Percentiles rank a stretch among this genome's conserved stretches.
These are phyloP conservation scores for Pectinophora gossypiella DNA, from an alignment of 1,140 invertebrate species.

Conservation along the genomic window DNA sequence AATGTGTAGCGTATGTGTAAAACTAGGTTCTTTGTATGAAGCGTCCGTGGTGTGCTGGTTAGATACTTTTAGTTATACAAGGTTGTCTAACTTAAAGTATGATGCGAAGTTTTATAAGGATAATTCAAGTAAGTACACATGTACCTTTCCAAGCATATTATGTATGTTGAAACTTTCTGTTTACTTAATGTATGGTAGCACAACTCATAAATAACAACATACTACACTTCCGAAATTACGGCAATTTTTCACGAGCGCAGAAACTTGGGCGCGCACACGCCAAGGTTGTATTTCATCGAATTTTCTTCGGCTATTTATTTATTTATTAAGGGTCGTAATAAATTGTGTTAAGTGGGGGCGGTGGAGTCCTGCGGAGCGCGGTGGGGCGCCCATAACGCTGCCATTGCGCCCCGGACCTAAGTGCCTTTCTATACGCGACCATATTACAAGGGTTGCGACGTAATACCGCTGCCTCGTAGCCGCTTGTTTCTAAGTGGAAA, in stretches of 20 bases:
- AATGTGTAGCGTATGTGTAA: too few relatives aligned
- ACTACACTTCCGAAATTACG: conserved; percentile 18
- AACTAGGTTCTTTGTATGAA: too few relatives aligned
- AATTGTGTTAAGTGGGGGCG: conserved; percentile 71
- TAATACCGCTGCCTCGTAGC: too few relatives aligned
- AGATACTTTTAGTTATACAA: too few relatives aligned
- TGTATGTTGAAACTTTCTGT: too few relatives aligned
- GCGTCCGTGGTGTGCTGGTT: too few relatives aligned
- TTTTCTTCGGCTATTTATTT: conserved; percentile 71
- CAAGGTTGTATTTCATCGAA: conserved; percentile 59
- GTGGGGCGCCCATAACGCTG: conserved; percentile 60
- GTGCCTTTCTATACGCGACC: conserved; percentile 60
- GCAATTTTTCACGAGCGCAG: conserved; percentile 22
- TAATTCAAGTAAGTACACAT: too few relatives aligned
- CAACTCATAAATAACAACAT: background rate
- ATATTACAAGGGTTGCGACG: conserved; percentile 43
- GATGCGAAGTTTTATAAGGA: too few relatives aligned
- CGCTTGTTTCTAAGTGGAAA: too few relatives aligned
- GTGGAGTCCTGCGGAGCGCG: conserved; percentile 51
- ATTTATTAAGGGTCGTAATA: conserved; percentile 70
- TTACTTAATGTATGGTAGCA: too few relatives aligned
- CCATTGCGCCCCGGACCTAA: conserved; percentile 60
- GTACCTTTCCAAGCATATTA: too few relatives aligned
- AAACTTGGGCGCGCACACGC: conserved; percentile 22
- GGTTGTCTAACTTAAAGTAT: too few relatives aligned